A percentile compares a stretch with the other conserved stretches of the same genome.
Evolutionary conservation across 2,797 vertebrate species (phyloP).

Genomic region (Fistularia tabacaria): DNA sequence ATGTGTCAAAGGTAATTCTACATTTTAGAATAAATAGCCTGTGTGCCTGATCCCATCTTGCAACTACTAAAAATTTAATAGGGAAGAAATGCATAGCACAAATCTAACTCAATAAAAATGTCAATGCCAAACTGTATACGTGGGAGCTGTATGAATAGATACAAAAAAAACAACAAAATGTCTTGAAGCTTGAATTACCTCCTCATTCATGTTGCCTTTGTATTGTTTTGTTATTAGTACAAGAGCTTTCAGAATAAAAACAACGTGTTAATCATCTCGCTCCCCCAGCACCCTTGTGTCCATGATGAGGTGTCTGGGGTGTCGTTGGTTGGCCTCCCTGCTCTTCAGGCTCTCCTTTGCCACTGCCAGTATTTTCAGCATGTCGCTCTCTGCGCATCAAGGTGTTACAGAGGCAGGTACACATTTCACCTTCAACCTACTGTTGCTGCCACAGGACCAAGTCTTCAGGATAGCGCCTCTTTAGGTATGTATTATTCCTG

Average conservation of each 20-base stretch:
- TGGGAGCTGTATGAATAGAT: not conserved
- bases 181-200: not conserved
- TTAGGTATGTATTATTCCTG: slow-evolving; percentile 32
- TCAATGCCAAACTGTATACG: too few species aligned
- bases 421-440: slow-evolving; percentile 68
- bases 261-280: not conserved
- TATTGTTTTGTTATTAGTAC: too few species aligned
- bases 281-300: slow-evolving; percentile 84
- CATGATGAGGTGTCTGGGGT: slow-evolving; percentile 89
- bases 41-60: too few species aligned
- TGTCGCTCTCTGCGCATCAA: slow-evolving; percentile 77
- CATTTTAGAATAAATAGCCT: too few species aligned
- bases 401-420: slow-evolving; percentile 80
- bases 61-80: too few species aligned
- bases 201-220: too few species aligned
- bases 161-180: not conserved
- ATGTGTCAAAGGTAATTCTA: too few species aligned
- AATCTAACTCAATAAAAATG: too few species aligned
- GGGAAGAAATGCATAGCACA: too few species aligned
- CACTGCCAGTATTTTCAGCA: slow-evolving; percentile 93
- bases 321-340: slow-evolving; percentile 84
- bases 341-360: slow-evolving; percentile 85
- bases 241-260: too few species aligned
- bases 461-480: slow-evolving; percentile 24
- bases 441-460: slow-evolving; percentile 4